These are phyloP conservation scores for Parasteatoda lunata DNA, from an alignment of 2,888 invertebrate genomes.

Conservation along the genomic window DNA sequence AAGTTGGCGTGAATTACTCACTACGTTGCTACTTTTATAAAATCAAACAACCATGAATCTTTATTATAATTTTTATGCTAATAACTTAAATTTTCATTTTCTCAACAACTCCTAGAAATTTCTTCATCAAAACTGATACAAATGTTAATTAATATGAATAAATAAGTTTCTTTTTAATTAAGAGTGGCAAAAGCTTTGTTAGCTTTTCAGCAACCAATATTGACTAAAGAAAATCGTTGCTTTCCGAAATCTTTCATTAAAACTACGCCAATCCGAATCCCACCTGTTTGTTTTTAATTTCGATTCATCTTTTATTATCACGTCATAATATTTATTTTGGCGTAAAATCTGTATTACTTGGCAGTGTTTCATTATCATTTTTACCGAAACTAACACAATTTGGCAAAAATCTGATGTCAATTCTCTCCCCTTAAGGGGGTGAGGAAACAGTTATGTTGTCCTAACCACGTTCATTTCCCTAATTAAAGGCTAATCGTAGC, in stretches of 20 bases:
- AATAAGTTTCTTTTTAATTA: constrained; percentile 42
- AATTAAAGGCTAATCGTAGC: too few species aligned
- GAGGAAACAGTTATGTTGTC: too few species aligned
- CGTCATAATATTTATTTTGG: constrained; percentile 45
- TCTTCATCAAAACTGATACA: constrained; percentile 10
- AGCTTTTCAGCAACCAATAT: constrained; percentile 36
- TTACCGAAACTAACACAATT: too few species aligned
- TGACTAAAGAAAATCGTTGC: constrained; percentile 3
- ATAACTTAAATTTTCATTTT: too few species aligned
- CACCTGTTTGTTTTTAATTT: constrained; percentile 44
- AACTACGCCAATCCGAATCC: constrained; percentile 5
- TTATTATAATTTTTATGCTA: too few species aligned
- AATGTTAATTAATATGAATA: constrained; percentile 41
- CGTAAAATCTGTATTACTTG: neutral
- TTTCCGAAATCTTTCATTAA: constrained; percentile 18
- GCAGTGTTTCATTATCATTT: too few species aligned
- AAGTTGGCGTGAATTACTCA: too few species aligned
- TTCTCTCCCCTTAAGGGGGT: too few species aligned
- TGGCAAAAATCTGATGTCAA: too few species aligned
- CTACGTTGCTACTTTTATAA: too few species aligned
- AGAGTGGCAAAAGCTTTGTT: constrained; percentile 19
- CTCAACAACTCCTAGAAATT: neutral
- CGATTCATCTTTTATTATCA: constrained; percentile 12
- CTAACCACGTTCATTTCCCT: too few species aligned
- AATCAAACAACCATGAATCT: too few species aligned